phyloP scores from a whole-genome alignment of 2,888 invertebrate genomes.

The Torymus tubicola region DNA sequence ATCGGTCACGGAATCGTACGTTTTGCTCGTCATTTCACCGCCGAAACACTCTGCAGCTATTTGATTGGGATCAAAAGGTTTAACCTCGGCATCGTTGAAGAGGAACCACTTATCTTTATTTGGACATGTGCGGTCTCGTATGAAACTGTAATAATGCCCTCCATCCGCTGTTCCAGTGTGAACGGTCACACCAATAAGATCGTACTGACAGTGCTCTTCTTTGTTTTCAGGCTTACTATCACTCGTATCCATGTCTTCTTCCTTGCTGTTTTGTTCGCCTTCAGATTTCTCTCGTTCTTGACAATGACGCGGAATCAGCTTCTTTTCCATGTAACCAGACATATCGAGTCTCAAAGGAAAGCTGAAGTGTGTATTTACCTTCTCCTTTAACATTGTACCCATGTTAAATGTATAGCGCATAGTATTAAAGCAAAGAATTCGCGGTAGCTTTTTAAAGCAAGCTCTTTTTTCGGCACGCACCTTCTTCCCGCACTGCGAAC shows the following conservation, averaged over 20 bases:
- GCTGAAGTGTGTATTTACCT: conserved; percentile 97
- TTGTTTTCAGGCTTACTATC: conserved; percentile 30
- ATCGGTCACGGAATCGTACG: conserved; percentile 96
- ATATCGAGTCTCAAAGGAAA: conserved; percentile 95
- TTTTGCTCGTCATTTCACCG: conserved; percentile 98
- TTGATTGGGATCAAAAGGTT: conserved; percentile 96
- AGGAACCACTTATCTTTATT: conserved; percentile 93
- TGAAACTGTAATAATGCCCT: conserved; percentile 97
- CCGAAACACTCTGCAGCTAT: conserved; percentile 97
- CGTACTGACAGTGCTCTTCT: conserved; percentile 86
- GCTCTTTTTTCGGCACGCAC: conserved; percentile 96
- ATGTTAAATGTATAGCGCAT: conserved; percentile 98
- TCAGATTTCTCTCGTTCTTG: conserved; percentile 57
- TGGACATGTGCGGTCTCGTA: conserved; percentile 86
- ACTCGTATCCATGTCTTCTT: conserved; percentile 71
- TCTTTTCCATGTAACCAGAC: conserved; percentile 96
- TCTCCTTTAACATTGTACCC: conserved; percentile 97
- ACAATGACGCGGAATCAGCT: conserved; percentile 87
- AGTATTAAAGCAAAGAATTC: conserved; percentile 96
- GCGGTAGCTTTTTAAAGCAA: conserved; percentile 95
- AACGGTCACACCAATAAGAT: conserved; percentile 95
- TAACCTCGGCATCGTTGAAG: conserved; percentile 95
- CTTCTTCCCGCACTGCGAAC: conserved; percentile 96
- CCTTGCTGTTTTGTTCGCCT: conserved; percentile 68
- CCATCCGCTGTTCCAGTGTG: conserved; percentile 99